phyloP scores from a whole-genome alignment of 2,888 invertebrate genomes.

The Oxystoma pomonae region DNA sequence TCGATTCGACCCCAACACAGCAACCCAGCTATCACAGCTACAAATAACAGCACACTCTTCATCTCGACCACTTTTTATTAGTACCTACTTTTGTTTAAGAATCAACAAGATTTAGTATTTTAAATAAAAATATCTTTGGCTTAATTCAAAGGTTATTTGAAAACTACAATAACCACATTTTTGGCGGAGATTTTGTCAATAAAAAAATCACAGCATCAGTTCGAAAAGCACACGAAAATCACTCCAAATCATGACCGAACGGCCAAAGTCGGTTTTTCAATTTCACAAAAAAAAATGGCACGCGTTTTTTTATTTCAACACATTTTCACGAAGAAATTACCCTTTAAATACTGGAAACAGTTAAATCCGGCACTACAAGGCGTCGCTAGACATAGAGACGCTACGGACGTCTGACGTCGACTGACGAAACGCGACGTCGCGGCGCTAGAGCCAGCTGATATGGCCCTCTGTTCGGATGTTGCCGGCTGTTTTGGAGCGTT shows the following conservation, averaged over 20 bases:
- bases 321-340: conserved; percentile 5
- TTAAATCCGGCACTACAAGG: neutral
- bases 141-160: neutral
- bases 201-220: neutral
- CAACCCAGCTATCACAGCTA: conserved; percentile 34
- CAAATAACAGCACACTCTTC: conserved; percentile 25
- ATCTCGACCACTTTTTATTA: conserved; percentile 25
- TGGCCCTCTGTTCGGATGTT: conserved; percentile 35
- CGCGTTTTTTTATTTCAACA: no score
- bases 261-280: neutral
- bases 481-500: no score
- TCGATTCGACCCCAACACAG: conserved; percentile 39
- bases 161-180: neutral
- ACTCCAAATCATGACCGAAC: neutral
- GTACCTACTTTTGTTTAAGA: neutral
- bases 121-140: neutral
- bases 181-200: neutral
- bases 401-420: conserved; percentile 53
- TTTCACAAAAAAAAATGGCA: neutral
- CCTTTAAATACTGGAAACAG: neutral
- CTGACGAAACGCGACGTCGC: conserved; percentile 52
- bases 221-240: neutral
- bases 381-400: conserved; percentile 4
- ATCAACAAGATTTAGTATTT: neutral
- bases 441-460: conserved; percentile 48